Evolutionary conservation across 2,113 vertebrate genomes (phyloP), one percentile per base, ranked within the genome.

Genomic region (Indicator maculatus): DNA sequence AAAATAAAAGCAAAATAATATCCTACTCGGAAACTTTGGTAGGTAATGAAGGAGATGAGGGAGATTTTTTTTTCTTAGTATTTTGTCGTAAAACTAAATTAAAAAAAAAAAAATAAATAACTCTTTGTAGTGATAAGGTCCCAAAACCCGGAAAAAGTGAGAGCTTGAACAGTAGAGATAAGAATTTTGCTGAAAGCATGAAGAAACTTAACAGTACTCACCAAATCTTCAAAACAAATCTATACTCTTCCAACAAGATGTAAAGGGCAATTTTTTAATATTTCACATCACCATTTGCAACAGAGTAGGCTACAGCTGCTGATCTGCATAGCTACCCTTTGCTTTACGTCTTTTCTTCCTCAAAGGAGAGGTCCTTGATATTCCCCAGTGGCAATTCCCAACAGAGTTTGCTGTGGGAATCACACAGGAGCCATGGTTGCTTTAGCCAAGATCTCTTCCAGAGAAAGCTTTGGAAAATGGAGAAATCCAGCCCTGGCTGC

Each of bases 1-100:
- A 73, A 93, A 92, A 73, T 19, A 69, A 87, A 79, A 89, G 31
- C 39, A 85, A 90, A 92, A 33, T 31, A 59, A 76, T 77, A 72
- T 21, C 16, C 53, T 80, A 56, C 21, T 13, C 0, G 1, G 39
- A 64, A 92, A 76, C 36, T 77, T 73, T 12, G 50, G 31, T n/a
- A 58, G 36, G 36, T 69, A 79, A 65, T 9, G 7, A 63, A 75
- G 24, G 38, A 64, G 16, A 65, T 9, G 7, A 63, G 71, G 24
- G 38, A 64, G 16, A 8, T 0, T 45, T 70, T 50, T 15, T 59
- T 71, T 9, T 3, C 58, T 86, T 36, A 8, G 4, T 20, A 45
- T 45, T 86, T 82, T 83, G 39, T 69, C 78, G 39, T 33, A 39
- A 14, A 45, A 36, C 52, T 36, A 20, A 23, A n/a, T 9, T 41